Base-by-base conservation (phyloP, 1,140 invertebrate genomes). In the Drosophila albomicans region DNA sequence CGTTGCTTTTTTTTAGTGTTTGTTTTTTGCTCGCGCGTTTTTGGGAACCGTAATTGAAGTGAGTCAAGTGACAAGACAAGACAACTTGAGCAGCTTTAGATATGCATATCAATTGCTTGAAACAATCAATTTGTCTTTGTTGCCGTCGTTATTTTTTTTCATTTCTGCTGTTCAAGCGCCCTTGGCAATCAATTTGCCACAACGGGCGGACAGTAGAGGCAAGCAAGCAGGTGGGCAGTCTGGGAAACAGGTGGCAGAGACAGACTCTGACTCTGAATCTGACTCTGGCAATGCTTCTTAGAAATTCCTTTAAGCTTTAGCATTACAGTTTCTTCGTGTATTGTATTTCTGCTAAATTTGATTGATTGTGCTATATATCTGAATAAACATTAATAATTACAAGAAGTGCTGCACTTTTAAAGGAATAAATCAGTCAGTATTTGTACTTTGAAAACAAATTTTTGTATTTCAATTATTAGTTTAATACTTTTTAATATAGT, bases 81-180 rank as follows among this genome's bases (percentile, higher is more conserved):
- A 75, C 72, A 75, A 70, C 72, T 75, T 75, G 66, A 75, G 72
- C 72, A 45, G 72, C 72, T 75, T 75, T 75, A 63, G 72, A 75
- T 75, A 70, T 75, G 66, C 58, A 75, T 75, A 75, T 75, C 72
- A 70, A 49, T 74, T 68, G 71, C 65, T 68, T 62, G 71, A 74
- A 74, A 74, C 65, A 74, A 74, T 68, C 72, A 69, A 75, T 75
- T 75, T 69, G 52, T 75, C 62, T 62, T 71, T 64, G 52, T 63
- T 54, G 25, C 41, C 10, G 4, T 59, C 28, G 2, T 11, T 48
- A 48, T n/a, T 61, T 11, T 46, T 11, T 15, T 51, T 61, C 41
- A n/a, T 59, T 59, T 30, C 20, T 25, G 20, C 20, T 25, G 20
- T 25, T 25, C 20, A n/a, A 67, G 52, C 66, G 72, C 72, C 66